These are phyloP conservation scores for Neosalanx taihuensis DNA, from an alignment of 2,797 vertebrate species.

Conservation along the genomic window DNA sequence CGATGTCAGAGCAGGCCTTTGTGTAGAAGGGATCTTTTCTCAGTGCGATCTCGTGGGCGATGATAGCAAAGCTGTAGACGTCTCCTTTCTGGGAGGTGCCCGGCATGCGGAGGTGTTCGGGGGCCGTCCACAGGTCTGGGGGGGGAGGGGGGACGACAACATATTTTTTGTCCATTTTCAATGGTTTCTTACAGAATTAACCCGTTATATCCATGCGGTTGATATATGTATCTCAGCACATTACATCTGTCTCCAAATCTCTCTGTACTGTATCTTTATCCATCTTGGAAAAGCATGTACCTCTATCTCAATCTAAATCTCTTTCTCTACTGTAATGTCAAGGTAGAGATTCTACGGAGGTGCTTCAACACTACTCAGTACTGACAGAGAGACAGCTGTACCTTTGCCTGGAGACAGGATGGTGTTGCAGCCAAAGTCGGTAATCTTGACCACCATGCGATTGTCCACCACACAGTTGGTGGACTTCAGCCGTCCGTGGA, in stretches of 20 bases:
- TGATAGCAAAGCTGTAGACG: slow-evolving; percentile 91
- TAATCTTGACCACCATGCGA: slow-evolving; percentile 98
- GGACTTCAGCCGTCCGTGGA: slow-evolving; percentile 92
- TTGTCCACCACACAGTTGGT: slow-evolving; percentile 95
- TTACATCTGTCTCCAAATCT: too few species aligned
- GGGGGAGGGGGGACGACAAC: too few species aligned
- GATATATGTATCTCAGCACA: too few species aligned
- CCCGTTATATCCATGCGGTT: too few species aligned
- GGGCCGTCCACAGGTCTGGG: slow-evolving; percentile 81
- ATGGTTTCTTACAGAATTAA: too few species aligned
- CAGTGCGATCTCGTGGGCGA: slow-evolving; percentile 89
- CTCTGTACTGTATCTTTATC: not conserved
- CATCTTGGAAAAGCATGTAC: not conserved
- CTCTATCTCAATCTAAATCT: not conserved
- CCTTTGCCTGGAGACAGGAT: slow-evolving; percentile 83
- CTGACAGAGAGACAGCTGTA: slow-evolving; percentile 37
- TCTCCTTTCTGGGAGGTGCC: slow-evolving; percentile 91
- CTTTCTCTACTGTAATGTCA: not conserved
- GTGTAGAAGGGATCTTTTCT: slow-evolving; percentile 83
- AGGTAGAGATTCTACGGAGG: not conserved
- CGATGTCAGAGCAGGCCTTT: slow-evolving; percentile 58
- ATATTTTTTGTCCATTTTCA: too few species aligned
- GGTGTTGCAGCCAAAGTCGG: slow-evolving; percentile 92
- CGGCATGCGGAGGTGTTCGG: slow-evolving; percentile 85
- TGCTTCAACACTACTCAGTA: too few species aligned